These are phyloP conservation scores for Idris sp. DNA, from an alignment of 1,140 invertebrate genomes.

Conservation along the genomic window DNA sequence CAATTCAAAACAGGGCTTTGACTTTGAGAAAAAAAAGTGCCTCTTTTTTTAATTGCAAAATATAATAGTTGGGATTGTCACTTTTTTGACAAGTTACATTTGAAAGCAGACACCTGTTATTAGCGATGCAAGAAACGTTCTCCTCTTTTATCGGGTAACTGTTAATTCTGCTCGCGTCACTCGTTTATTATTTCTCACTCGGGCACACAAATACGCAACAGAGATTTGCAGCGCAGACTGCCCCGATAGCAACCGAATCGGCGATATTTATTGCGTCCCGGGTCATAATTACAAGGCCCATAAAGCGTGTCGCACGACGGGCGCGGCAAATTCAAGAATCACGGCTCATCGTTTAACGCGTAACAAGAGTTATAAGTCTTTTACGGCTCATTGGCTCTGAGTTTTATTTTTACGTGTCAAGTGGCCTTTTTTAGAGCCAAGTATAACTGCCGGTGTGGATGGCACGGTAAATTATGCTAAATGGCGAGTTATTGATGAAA, in stretches of 20 bases:
- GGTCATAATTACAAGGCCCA: slow-evolving; percentile 51
- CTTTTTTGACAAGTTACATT: too few species aligned
- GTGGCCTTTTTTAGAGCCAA: slow-evolving; percentile 8
- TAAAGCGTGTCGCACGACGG: slow-evolving; percentile 50
- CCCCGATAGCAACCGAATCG: slow-evolving; percentile 46
- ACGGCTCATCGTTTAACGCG: slow-evolving; percentile 19
- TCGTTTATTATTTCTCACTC: slow-evolving; percentile 52
- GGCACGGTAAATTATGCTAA: slow-evolving; percentile 13
- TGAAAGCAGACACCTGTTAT: too few species aligned
- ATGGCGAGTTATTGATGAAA: slow-evolving; percentile 6
- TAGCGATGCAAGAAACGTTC: slow-evolving; percentile 31
- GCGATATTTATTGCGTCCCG: slow-evolving; percentile 51
- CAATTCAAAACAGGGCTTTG: too few species aligned
- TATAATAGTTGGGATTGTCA: too few species aligned
- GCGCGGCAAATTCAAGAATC: slow-evolving; percentile 31
- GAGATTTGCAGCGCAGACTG: slow-evolving; percentile 49
- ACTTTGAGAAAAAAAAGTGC: too few species aligned
- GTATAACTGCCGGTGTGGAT: slow-evolving; percentile 15
- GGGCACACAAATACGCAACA: slow-evolving; percentile 28
- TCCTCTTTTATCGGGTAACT: slow-evolving; percentile 54
- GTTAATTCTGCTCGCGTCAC: slow-evolving; percentile 43
- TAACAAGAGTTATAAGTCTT: slow-evolving; percentile 34
- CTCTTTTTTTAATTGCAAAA: too few species aligned
- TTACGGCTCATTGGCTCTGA: slow-evolving; percentile 39
- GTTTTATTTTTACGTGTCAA: slow-evolving; percentile 34